Base-by-base conservation (phyloP, 2,888 invertebrate genomes). In the Heliconius ethilla region DNA sequence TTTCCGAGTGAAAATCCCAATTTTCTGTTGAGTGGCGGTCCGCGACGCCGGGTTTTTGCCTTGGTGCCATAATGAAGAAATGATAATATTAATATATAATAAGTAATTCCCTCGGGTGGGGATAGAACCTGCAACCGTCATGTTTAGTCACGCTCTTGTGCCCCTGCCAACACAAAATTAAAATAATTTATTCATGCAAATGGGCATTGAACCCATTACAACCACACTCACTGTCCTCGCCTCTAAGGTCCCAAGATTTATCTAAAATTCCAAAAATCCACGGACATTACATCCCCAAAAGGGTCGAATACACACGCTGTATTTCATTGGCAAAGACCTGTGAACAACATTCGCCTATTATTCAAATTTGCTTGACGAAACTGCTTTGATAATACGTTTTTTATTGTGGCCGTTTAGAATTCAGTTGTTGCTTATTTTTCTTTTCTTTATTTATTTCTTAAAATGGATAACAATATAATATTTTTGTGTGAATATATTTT, bases 351-450 rank as follows among this genome's bases (percentile, higher is more conserved):
- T 33, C 70, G 70, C 55, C 55, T 72, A 72, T 72, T 72, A 72
- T 72, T 55, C 55, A 72, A 72, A 72, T 59, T 72, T 59, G 15
- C 25, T 72, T 72, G 72, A 72, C 37, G 45, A n/a, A 72, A 72
- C 37, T 72, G 59, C 22, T 72, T 9, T 33, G 33, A 59, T 72
- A 72, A 59, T 33, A 37, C 25, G 37, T 70, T 11, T 59, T 59
- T 72, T 72, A 72, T 72, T 59, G 72, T 37, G 55, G 72, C 33
- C 25, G 18, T 37, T 72, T 59, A 59, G 25, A 18, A 25, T 33
- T 72, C 59, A 59, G n/a, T 33, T 33, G 59, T 37, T 59, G n/a
- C 9, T 10, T 55, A 13, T 55, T 33, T 15, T 59, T 10, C 22
- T 59, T 59, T n/a, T 25, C 25, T 13, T 13, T 72, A 72, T 59